Evolutionary conservation across 2,888 invertebrate species (phyloP), one percentile per base, ranked within the genome.

Genomic region (Lasioglossum oenotherae): DNA sequence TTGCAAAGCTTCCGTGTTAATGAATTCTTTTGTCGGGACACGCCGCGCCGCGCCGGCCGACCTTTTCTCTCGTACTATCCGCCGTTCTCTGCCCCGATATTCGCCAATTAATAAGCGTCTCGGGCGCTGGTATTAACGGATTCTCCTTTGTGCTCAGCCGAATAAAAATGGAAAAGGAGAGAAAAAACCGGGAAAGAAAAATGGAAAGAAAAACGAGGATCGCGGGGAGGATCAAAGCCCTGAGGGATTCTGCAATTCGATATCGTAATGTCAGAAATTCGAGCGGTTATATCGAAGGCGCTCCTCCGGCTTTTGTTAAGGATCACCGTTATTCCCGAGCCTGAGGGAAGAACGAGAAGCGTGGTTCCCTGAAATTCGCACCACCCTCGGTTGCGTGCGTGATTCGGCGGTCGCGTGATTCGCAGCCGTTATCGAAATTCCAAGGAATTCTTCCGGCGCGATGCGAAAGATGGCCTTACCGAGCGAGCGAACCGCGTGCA

Each of bases 391-490:
- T 35, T 64, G 85, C 49, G 88, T 85, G 82, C 82, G 88, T 83
- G 69, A 67, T 78, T 38, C 73, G 38, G 27, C 27, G 60, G 57
- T 88, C 67, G 88, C 88, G 88, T 89, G 88, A 73, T 71, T 64
- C 35, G 14, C 23, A 23, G 46, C 53, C 75, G 82, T 88, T 89
- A 89, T 86, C 82, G 71, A 86, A 89, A 86, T 88, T 89, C 79
- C 86, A 49, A 46, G 81, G 78, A 84, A 78, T 74, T 64, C 49
- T 85, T 85, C 82, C 35, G 72, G 49, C 78, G 49, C 74, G 77
- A 57, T 60, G 53, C 57, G 74, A 57, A 49, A 64, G 57, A 53
- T 35, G 10, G 38, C 57, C 31, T 31, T 1, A 38, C 49, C 49
- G 69, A 53, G 72, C 41, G 67, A 73, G n/a, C 73, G 57, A 38